A percentile compares a stretch with the other conserved stretches of the same genome.
Evolutionary conservation across 1,140 invertebrate species (phyloP).

Genomic region (Steinernema khuongi): DNA sequence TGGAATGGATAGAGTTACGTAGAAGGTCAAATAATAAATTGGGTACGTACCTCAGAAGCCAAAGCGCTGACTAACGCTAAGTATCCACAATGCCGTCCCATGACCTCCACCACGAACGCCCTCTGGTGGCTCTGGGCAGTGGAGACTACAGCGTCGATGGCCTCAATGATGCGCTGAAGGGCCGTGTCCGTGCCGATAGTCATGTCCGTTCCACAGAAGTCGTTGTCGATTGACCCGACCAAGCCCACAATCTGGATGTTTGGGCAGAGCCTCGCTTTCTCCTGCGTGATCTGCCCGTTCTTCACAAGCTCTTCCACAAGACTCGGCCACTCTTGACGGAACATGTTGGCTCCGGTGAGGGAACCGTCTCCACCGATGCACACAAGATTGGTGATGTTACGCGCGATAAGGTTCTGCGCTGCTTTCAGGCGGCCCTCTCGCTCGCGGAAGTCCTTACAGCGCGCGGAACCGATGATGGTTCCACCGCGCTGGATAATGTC

Average conservation of each 20-base stretch:
- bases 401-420: constrained; percentile 81
- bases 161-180: constrained; percentile 93
- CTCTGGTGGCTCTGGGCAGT: constrained; percentile 96
- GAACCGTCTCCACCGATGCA: constrained; percentile 98
- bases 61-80: constrained; percentile 88
- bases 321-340: constrained; percentile 73
- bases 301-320: constrained; percentile 77
- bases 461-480: constrained; percentile 93
- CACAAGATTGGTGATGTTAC: constrained; percentile 88
- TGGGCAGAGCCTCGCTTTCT: constrained; percentile 44
- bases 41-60: too few species aligned
- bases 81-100: constrained; percentile 98
- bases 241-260: constrained; percentile 74
- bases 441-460: constrained; percentile 84
- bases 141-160: constrained; percentile 92
- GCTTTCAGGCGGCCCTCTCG: constrained; percentile 78
- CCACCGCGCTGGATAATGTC: constrained; percentile 98
- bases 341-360: constrained; percentile 92
- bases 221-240: constrained; percentile 99
- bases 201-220: constrained; percentile 99
- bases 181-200: constrained; percentile 98
- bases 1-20: too few species aligned
- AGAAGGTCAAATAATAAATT: too few species aligned
- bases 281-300: constrained; percentile 62
- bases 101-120: constrained; percentile 99